Percentiles rank a stretch among this genome's conserved stretches.
phyloP scores from a whole-genome alignment of 2,797 vertebrate genomes.

The Chelonia mydas region DNA sequence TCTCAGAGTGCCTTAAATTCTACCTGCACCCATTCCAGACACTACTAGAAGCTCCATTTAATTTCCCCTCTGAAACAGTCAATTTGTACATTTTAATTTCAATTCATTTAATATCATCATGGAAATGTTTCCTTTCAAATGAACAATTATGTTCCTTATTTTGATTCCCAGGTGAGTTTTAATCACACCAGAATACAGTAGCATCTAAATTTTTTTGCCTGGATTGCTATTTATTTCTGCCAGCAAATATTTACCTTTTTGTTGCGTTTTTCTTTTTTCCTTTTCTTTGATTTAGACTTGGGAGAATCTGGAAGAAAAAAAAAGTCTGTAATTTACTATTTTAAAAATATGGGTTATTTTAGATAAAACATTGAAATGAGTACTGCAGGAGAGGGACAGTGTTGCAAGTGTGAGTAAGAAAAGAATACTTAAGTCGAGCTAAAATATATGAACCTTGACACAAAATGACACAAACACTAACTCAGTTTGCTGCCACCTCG shows the following conservation, averaged over 20 bases:
- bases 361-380: neutral
- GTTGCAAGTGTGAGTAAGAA: neutral
- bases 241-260: conserved; percentile 85
- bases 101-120: neutral
- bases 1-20: neutral
- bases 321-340: neutral
- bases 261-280: conserved; percentile 88
- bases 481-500: conserved; percentile 22
- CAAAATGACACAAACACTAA: neutral
- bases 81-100: neutral
- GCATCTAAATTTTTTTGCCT: neutral
- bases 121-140: neutral
- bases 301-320: conserved; percentile 63
- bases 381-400: neutral
- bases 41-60: neutral
- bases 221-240: neutral
- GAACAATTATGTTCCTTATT: neutral
- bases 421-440: neutral
- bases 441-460: neutral
- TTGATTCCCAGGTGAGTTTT: neutral
- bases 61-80: neutral
- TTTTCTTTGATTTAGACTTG: conserved; percentile 91
- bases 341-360: conserved; percentile 11
- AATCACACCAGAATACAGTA: neutral
- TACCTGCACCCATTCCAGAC: neutral